These are phyloP conservation scores for Mesembrinibis cayennensis DNA, from an alignment of 2,113 vertebrate species.

Conservation along the genomic window DNA sequence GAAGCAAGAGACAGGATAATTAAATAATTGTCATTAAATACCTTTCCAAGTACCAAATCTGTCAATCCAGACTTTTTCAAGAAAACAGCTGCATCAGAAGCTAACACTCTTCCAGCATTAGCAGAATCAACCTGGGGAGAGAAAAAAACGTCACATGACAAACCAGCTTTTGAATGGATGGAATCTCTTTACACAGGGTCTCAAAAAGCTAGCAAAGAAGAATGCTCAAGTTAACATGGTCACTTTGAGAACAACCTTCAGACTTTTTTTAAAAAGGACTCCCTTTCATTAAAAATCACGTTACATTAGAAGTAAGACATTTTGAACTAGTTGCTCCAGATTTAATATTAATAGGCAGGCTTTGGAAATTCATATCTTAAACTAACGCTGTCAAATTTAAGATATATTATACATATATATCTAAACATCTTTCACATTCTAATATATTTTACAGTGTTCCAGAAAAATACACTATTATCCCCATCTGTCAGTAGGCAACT, in stretches of 20 bases:
- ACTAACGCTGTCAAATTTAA: neutral
- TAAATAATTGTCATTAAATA: constrained; percentile 53
- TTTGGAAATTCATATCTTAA: neutral
- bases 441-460: neutral
- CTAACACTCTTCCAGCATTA: constrained; percentile 87
- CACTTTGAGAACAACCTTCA: neutral
- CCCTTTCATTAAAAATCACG: neutral
- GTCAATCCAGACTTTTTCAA: constrained; percentile 94
- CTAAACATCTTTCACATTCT: neutral
- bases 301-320: neutral
- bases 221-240: neutral
- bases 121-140: constrained; percentile 86
- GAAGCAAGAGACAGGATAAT: neutral
- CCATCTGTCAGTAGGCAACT: neutral
- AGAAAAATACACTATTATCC: neutral
- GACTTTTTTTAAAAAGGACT: neutral
- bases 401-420: neutral
- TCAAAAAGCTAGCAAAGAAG: neutral
- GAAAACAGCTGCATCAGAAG: constrained; percentile 93
- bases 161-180: neutral
- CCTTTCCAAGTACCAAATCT: constrained; percentile 94
- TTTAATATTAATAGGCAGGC: neutral
- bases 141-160: neutral
- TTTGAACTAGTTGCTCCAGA: neutral
- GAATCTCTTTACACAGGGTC: neutral